Evolutionary conservation across 2,888 invertebrate genomes (phyloP), one percentile per base, ranked within the genome.

Genomic region (Lacanobia oleracea): DNA sequence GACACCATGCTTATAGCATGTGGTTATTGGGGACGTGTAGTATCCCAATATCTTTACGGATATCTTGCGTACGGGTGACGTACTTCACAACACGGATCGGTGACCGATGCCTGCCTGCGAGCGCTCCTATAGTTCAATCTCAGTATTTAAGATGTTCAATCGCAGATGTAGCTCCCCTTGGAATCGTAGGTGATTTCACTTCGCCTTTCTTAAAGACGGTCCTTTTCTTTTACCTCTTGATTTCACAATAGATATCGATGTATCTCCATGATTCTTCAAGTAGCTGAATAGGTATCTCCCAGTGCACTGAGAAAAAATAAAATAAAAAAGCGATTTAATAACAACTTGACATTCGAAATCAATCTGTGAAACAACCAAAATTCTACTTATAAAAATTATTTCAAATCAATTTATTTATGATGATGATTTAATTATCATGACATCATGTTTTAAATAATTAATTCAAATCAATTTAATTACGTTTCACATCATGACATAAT

Each of bases 211-310:
- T 59, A 10, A 51, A 65, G 79, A 67, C 65, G 67, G 61, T 57
- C 69, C 57, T 50, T 27, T 51, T 60, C 53, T 45, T 69, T 27
- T 18, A 61, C 27, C 56, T 64, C 37, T 57, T 61, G 21, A 23
- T 70, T 62, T 65, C 33, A 69, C 53, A 61, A 67, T 66, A 68
- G 27, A 65, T 54, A 70, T 59, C 43, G 56, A 66, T 56, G 54
- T 62, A 51, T 53, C 12, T 65, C 37, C 51, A 45, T 59, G 37
- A 61, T 74, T 68, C 62, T 57, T 23, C 10, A 67, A 37, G 16
- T 81, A 72, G 48, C 51, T 60, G 18, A 65, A 67, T 62, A 67
- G 40, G 67, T 79, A 70, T 75, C 75, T 72, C 70, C 69, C 72
- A 82, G 75, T 75, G 56, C 54, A 60, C 57, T 56, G 16, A 51